Base-by-base conservation (phyloP, 1,140 invertebrate genomes). In the Geopemphigus sp. region DNA sequence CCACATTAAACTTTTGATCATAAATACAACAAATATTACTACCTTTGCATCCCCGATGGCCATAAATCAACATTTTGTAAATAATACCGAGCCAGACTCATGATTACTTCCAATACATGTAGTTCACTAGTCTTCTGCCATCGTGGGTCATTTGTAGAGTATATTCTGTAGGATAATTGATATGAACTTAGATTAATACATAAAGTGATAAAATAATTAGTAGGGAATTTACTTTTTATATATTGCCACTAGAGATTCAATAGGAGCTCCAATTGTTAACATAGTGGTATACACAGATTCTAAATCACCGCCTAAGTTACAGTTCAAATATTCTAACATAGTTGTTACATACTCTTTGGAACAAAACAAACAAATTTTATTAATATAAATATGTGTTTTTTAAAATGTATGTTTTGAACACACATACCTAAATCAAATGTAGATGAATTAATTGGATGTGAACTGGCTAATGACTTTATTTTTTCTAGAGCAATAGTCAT, bases 321-420 rank as follows among this genome's bases (percentile, higher is more conserved):
- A 93, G 80, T 90, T 90, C 83, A 91, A 88, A 82, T 92, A 88
- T 87, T 94, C 92, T 82, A 94, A 84, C 84, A 93, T 91, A 80
- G 90, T 89, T 15, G 93, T 88, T 19, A 94, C 87, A 83, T 91
- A 93, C 82, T 91, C 92, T 90, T 83, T 53, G 88, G 87, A 80
- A 82, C 82, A 78, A 83, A 81, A 76, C 82, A 81, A 54, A 80
- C 57, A 80, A 80, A 45, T 70, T 15, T 72, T 50, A 1, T 50
- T 50, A 11, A 50, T 50, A 50, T 6, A 50, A 50, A 50, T 39
- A 50, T 50, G 12, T 14, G 12, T 12, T 12, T 50, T 12, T 50
- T 50, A 50, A 50, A 50, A 50, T 6, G 5, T 14, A 50, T 50
- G 47, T 14, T 8, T 29, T 54, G 17, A 26, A 82, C 83, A 87